Conservation (phyloP, 1,140 invertebrate species). For the Drosophila pachea region DNA sequence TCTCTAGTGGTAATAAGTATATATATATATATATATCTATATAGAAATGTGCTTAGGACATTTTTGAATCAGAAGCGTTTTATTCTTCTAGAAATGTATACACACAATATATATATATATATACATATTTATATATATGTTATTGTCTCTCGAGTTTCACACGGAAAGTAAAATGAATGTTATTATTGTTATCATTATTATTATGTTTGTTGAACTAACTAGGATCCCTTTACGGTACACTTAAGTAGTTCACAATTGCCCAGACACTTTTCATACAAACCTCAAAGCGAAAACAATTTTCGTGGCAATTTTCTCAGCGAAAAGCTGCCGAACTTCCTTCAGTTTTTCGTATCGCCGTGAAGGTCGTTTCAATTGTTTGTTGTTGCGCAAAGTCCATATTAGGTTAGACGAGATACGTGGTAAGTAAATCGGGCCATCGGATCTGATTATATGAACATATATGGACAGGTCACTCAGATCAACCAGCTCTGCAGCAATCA, state of each 20-base stretch:
- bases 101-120: background rate
- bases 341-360: background rate
- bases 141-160: background rate
- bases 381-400: background rate
- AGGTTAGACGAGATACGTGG: conserved; percentile 14
- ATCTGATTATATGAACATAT: conserved; percentile 22
- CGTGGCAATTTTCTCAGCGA: background rate
- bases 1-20: conserved; percentile 17
- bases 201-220: background rate
- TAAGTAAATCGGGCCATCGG: conserved; percentile 28
- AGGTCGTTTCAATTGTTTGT: background rate
- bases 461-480: conserved; percentile 18
- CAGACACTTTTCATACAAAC: too few relatives aligned
- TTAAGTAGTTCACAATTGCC: background rate
- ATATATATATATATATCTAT: background rate
- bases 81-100: background rate
- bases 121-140: background rate
- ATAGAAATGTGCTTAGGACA: conserved; percentile 26
- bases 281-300: background rate
- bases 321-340: background rate
- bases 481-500: conserved; percentile 18
- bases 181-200: background rate
- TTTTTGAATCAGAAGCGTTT: conserved; percentile 13
- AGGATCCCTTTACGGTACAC: background rate
- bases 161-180: background rate